Evolutionary conservation across 1,140 invertebrate species (phyloP).

Genomic region (Cecropterus lyciades): DNA sequence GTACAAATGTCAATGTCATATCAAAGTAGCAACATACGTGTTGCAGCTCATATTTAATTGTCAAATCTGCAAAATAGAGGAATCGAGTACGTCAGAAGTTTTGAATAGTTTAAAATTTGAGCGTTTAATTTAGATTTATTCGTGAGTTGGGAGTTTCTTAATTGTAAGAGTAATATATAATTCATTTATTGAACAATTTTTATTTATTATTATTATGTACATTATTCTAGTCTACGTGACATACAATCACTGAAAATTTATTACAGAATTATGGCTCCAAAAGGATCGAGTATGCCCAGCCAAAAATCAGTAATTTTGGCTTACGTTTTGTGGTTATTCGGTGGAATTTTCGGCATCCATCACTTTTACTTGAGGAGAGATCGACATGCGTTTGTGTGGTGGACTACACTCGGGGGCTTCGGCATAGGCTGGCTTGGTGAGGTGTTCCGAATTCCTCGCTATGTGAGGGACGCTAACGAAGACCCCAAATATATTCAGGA

Average conservation of each 20-base stretch:
- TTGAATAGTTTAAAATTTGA: too few relatives aligned
- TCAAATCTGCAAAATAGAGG: too few relatives aligned
- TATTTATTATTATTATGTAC: not conserved
- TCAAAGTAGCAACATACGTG: too few relatives aligned
- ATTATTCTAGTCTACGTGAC: not conserved
- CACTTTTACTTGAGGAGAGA: conserved; percentile 96
- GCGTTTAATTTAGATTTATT: too few relatives aligned
- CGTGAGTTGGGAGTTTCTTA: too few relatives aligned
- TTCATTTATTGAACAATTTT: not conserved
- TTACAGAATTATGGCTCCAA: conserved; percentile 48
- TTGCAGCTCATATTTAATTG: too few relatives aligned
- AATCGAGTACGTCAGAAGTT: too few relatives aligned
- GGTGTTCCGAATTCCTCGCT: conserved; percentile 92
- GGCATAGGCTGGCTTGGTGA: conserved; percentile 95
- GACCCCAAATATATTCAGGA: conserved; percentile 88
- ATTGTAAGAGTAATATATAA: too few relatives aligned
- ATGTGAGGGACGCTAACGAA: conserved; percentile 94
- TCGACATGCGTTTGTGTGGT: conserved; percentile 95
- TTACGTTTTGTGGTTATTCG: conserved; percentile 94
- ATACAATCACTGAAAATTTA: not conserved
- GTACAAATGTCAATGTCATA: too few relatives aligned
- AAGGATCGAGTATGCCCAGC: conserved; percentile 42
- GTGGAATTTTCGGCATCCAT: conserved; percentile 94
- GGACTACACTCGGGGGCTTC: conserved; percentile 94
- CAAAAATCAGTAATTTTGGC: conserved; percentile 89